Evolutionary conservation across 2,888 invertebrate genomes (phyloP).

Genomic region (Drosophila nigricruria): DNA sequence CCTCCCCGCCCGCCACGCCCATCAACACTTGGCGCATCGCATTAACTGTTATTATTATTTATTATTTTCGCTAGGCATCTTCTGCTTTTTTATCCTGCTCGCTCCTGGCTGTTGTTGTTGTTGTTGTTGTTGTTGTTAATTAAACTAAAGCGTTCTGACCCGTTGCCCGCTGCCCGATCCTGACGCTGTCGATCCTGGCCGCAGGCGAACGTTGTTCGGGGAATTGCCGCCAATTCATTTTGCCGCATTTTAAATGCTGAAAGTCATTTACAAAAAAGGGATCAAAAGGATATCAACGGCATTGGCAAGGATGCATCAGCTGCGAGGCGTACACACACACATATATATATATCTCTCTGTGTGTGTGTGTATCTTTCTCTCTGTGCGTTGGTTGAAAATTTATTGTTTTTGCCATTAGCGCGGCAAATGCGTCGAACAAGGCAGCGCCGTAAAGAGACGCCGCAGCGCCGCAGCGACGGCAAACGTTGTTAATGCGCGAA

Average conservation of each 20-base stretch:
- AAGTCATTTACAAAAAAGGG: constrained; percentile 76
- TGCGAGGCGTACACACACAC: constrained; percentile 19
- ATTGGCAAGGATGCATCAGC: constrained; percentile 55
- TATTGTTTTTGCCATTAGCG: constrained; percentile 76
- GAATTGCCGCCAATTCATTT: constrained; percentile 78
- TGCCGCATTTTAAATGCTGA: constrained; percentile 79
- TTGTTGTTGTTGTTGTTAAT: constrained; percentile 45
- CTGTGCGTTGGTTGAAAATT: constrained; percentile 58
- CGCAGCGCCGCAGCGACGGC: neutral
- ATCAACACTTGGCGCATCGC: constrained; percentile 65
- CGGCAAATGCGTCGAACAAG: constrained; percentile 63
- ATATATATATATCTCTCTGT: neutral
- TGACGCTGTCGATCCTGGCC: constrained; percentile 12
- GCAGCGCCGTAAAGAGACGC: constrained; percentile 16
- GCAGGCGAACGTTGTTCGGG: constrained; percentile 34
- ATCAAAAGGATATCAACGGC: constrained; percentile 73
- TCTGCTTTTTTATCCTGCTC: neutral
- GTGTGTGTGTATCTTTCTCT: too few species aligned
- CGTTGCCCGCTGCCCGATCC: constrained; percentile 6
- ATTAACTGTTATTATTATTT: constrained; percentile 67
- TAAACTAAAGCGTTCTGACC: constrained; percentile 69
- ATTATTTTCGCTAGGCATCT: constrained; percentile 50
- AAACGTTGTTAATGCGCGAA: constrained; percentile 72
- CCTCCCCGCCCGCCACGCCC: constrained; percentile 17
- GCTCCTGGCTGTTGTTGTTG: constrained; percentile 4